Base-by-base conservation (phyloP, 2,113 vertebrate species). In the Callopanchax toddi region DNA sequence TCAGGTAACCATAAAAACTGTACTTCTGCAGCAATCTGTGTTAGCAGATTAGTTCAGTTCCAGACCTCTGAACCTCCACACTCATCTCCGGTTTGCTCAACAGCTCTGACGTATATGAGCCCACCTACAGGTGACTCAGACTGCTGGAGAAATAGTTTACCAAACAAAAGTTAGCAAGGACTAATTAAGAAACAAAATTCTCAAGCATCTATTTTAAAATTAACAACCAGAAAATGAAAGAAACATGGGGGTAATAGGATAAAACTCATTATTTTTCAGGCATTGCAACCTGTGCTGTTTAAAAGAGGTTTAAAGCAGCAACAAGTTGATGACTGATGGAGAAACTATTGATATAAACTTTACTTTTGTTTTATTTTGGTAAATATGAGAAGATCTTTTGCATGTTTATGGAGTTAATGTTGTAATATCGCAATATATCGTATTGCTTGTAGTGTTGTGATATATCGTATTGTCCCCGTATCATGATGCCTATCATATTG, bases 1-100 rank as follows among this genome's bases (percentile, higher is more conserved):
- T 44, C 68, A 76, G 66, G 77, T 76, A 73, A 65, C 67, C 57
- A 60, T 51, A 48, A 61, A 69, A 75, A 67, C 55, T 9, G 34
- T 2, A 16, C 21, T 32, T 57, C 52, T 57, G 42, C 34, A 25
- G 36, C 50, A 68, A 15, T 53, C 62, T 18, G 5, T 21, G 43
- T 44, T 18, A 29, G 23, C 42, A 51, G 64, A 73, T 69, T 53
- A 45, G 44, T 43, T 25, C 15, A 36, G 57, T 29, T 62, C 32
- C 48, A 60, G 67, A 53, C 54, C 49, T 53, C 6, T 54, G 64
- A 48, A 56, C 62, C 59, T 8, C 46, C 36, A 40, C n/a, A n/a
- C 20, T 50, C 40, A 26, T 58, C 45, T 45, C 40, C 23, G 26
- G 40, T 54, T 61, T 22, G 62, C n/a, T 50, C 32, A 57, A 22